phyloP scores from a whole-genome alignment of 2,113 vertebrate species.

The Chloropsis hardwickii region DNA sequence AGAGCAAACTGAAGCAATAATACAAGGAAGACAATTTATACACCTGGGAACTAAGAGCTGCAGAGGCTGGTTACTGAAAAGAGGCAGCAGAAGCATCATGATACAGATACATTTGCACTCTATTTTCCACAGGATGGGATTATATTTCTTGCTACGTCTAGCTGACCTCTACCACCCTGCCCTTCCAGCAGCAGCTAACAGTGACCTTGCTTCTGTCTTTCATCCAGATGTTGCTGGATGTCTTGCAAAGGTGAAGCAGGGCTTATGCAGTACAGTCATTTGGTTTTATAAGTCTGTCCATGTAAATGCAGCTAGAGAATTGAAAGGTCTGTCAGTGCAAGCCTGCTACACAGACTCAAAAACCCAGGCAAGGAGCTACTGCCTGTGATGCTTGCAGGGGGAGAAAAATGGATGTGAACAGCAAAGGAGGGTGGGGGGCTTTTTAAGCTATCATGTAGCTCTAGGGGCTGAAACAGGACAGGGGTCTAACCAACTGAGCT shows the following conservation, averaged over 20 bases:
- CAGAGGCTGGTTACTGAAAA: not conserved
- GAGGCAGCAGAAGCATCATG: not conserved
- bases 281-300: not conserved
- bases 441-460: not conserved
- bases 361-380: not conserved
- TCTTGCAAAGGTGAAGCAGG: not conserved
- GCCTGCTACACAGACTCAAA: not conserved
- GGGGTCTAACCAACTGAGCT: not conserved
- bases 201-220: not conserved
- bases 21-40: not conserved
- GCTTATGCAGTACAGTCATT: not conserved
- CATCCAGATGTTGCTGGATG: not conserved
- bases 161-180: not conserved
- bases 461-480: not conserved
- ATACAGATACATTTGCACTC: not conserved
- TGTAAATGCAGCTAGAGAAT: not conserved
- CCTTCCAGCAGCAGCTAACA: not conserved
- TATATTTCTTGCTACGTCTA: not conserved
- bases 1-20: not conserved
- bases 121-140: not conserved
- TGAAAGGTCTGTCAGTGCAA: not conserved
- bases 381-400: not conserved
- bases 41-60: not conserved
- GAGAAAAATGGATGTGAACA: not conserved
- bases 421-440: accelerated